Base-by-base conservation (phyloP, 1,140 invertebrate genomes). In the Contarinia nasturtii region DNA sequence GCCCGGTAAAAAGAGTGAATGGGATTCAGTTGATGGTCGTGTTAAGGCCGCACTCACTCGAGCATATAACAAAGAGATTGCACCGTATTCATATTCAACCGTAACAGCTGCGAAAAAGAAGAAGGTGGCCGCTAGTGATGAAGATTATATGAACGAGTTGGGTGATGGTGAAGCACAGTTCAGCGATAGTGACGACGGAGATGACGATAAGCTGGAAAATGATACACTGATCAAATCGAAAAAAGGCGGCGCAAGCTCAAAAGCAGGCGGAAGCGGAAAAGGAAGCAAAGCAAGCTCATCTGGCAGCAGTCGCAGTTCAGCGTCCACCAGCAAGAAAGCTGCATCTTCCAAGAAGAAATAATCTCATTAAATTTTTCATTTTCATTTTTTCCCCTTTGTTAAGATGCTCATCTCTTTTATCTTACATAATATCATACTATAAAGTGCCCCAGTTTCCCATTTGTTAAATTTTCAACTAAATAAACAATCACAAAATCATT, bases 11-110 rank as follows among this genome's bases (percentile, higher is more conserved):
- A 72, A 74, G 51, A 82, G 92, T 61, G 77, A 79, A 1, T 75
- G 86, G 67, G 72, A 76, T 49, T 64, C 72, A 46, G 68, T 97
- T 27, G 80, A 86, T 52, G 73, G 80, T 7, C 90, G 89, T 68
- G 83, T 87, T 0, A 98, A 97, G 71, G 76, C 88, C 15, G 87
- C 92, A 0, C 83, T 98, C 59, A 98, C 94, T 0, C 75, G 87
- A 40, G 69, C 78, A 0, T 93, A 92, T 59, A 97, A 96, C 60
- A 96, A 95, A 61, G 78, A 79, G 50, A 68, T 73, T 0, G 65
- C 73, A 21, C 64, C 79, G 42, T 72, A 80, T 46, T 81, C 84
- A 2, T 90, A 89, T 58, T 67, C 74, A 5, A 71, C 74, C 15
- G 72, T 70, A 34, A 64, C 66, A 5, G 66, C 62, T 33, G 62